phyloP scores from a whole-genome alignment of 2,797 vertebrate genomes.

The Tenualosa thibaudeaui region DNA sequence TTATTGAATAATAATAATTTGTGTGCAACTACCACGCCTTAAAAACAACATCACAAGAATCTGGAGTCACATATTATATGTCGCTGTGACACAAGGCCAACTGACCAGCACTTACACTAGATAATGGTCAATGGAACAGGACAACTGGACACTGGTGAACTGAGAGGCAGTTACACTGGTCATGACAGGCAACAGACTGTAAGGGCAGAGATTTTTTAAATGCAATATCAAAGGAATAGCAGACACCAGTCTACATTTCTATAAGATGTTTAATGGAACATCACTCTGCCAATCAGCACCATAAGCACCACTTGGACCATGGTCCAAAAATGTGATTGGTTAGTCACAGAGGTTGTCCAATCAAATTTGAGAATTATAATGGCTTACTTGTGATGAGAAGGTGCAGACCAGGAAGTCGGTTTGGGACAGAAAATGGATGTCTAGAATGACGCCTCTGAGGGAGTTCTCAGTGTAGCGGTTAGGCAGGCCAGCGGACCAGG shows the following conservation, averaged over 20 bases:
- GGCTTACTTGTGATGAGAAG: conserved; percentile 95
- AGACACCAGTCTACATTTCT: background rate
- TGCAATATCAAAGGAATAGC: background rate
- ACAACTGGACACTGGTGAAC: background rate
- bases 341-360: background rate
- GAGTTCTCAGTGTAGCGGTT: conserved; percentile 98
- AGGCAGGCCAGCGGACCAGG: conserved; percentile 95
- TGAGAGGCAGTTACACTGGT: background rate
- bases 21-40: no score
- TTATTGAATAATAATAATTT: no score
- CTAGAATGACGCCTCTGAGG: conserved; percentile 93
- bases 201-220: background rate
- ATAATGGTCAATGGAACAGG: no score
- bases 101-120: background rate
- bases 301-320: background rate
- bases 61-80: background rate
- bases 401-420: conserved; percentile 97
- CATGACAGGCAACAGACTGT: background rate
- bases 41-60: background rate
- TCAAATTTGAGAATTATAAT: background rate
- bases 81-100: background rate
- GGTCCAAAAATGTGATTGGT: background rate
- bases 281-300: background rate
- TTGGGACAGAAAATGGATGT: conserved; percentile 97
- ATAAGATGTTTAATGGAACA: background rate